Evolutionary conservation across 35 echinoderm and acorn worm genomes (phyloP), one percentile per base, ranked within the genome.

Genomic region (Chiridota heheva): DNA sequence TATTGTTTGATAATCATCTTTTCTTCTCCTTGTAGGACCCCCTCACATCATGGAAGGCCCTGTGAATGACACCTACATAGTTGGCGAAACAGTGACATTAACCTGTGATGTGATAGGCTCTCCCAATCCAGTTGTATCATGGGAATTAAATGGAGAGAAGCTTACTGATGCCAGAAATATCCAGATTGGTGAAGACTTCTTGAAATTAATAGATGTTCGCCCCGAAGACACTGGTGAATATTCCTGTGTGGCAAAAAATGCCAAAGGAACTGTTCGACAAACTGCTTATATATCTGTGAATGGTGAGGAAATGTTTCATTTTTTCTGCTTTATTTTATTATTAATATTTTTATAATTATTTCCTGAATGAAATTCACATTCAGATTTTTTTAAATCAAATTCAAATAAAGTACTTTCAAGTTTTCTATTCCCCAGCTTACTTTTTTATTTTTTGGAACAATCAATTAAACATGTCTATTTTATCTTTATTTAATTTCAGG

Each of bases 91-190:
- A 4, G 44, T 97, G 3, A 42, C 38, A 12, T 65, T 97, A 43
- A 58, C 66, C 31, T 97, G 94, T 43, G 47, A 87, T 12, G 94
- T 91, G n/a, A 97, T 97, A 1, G 94, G 94, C 0, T 51, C 94
- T 13, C 63, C 51, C 1, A 81, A 84, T 30, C 94, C 89, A n/a
- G 26, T 25, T 7, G 66, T 91, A 0, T 44, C 73, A 62, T 97
- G 94, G 94, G 0, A 24, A 91, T 2, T 22, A 41, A 39, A 38
- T 33, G 12, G 73, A 74, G 38, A 60, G 73, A 18, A 68, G 61
- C 36, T 72, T 77, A 44, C 16, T 35, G 40, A 5, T 34, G 65
- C 18, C 5, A 69, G 18, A 40, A 20, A 36, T 8, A 74, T 74
- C 8, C 25, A 51, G 16, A 24, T 86, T 35, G 35, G 12, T 1